Base-by-base conservation (phyloP, 2,888 invertebrate species). In the Spodoptera littoralis region DNA sequence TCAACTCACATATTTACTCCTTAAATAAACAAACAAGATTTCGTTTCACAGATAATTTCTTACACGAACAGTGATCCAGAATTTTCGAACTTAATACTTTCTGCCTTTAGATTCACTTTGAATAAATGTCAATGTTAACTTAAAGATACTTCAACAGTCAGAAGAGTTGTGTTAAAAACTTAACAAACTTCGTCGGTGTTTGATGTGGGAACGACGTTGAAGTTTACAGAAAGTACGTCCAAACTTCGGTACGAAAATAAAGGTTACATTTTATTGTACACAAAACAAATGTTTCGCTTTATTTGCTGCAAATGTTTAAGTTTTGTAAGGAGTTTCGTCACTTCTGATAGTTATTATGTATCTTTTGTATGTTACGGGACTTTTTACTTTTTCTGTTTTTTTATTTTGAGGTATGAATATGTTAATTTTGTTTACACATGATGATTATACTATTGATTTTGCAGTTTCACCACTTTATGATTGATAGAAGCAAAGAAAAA, bases 131-230 rank as follows among this genome's bases (percentile, higher is more conserved):
- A 68, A 74, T 72, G 66, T 73, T 73, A 74, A 78, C 71, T 76
- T 70, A 65, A 70, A 82, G 75, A 76, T 76, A 75, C 67, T 68
- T 60, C 59, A 55, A 73, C 75, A 80, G 72, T 77, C 68, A 71
- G 60, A 72, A 62, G 66, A 82, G 66, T 77, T 78, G 68, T 80
- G 77, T 72, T 81, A 78, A 83, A 83, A 84, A 77, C 79, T 84
- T 77, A 65, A 64, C 67, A 67, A 73, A 80, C 68, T 84, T 67
- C 22, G 44, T 63, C 71, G 50, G 63, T 77, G 74, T 82, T 82
- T 78, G 79, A 80, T 70, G 77, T 82, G 76, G 73, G 73, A 76
- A 54, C 78, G 67, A 73, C 70, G 75, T 59, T 72, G 42, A 65
- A 77, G 71, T 77, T 81, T 68, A 49, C 42, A 67, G 51, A 63